Conservation (phyloP, 2,113 vertebrate species). For the Saguinus imperator region DNA sequence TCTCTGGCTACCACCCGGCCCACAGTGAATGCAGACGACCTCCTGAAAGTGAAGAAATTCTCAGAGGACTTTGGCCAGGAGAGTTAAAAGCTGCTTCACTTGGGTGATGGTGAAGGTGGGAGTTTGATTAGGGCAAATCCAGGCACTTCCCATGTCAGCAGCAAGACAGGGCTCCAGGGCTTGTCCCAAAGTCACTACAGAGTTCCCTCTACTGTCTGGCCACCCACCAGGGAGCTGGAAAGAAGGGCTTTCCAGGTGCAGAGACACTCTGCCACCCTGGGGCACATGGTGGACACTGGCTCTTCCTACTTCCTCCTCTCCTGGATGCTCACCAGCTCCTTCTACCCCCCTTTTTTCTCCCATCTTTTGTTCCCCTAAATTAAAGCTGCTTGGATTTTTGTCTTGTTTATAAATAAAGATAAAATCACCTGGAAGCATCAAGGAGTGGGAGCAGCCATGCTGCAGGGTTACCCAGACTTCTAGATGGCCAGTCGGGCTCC, state of each 20-base stretch:
- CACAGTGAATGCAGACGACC: slow-evolving; percentile 95
- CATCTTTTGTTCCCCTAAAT: slow-evolving; percentile 75
- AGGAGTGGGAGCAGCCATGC: background rate
- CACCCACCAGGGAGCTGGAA: background rate
- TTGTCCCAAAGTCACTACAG: background rate
- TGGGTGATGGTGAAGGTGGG: background rate
- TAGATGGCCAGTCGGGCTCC: background rate
- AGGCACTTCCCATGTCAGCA: background rate
- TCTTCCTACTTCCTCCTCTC: background rate
- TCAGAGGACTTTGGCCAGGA: slow-evolving; percentile 99
- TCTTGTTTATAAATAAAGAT: slow-evolving; percentile 85
- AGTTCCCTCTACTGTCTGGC: slow-evolving; percentile 30
- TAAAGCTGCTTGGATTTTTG: slow-evolving; percentile 85
- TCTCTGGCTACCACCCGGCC: slow-evolving; percentile 96
- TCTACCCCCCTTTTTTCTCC: slow-evolving; percentile 59
- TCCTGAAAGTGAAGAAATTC: slow-evolving; percentile 97
- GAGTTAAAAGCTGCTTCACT: slow-evolving; percentile 84
- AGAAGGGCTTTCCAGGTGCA: slow-evolving; percentile 31
- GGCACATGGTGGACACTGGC: background rate
- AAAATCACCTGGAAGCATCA: slow-evolving; percentile 76
- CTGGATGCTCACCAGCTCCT: background rate
- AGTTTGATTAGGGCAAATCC: slow-evolving; percentile 37
- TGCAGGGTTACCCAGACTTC: background rate
- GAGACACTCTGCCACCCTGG: background rate
- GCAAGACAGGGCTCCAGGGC: slow-evolving; percentile 66